Conservation (phyloP, 2,888 invertebrate genomes). For the Aleiodes leptofemur region DNA sequence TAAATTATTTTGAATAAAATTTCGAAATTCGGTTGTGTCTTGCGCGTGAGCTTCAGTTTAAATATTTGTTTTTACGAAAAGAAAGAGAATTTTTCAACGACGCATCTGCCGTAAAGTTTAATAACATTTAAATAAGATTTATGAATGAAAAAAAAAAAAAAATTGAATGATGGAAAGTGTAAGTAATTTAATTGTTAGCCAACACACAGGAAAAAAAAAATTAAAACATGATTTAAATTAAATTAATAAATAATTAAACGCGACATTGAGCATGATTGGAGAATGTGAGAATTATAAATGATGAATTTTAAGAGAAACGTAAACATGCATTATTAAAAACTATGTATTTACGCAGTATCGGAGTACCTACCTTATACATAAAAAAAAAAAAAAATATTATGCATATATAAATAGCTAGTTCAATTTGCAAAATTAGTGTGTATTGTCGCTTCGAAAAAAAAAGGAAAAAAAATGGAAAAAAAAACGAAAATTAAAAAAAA, state of each 20-base stretch:
- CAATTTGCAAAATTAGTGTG: slow-evolving; percentile 74
- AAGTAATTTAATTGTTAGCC: slow-evolving; percentile 19
- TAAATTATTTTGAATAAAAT: background rate
- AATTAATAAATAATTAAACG: slow-evolving; percentile 40
- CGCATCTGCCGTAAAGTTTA: slow-evolving; percentile 43
- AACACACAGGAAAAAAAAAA: background rate
- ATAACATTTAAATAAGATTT: background rate
- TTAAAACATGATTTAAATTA: slow-evolving; percentile 34
- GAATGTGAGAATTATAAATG: slow-evolving; percentile 38
- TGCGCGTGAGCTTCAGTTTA: slow-evolving; percentile 48
- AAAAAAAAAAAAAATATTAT: slow-evolving; percentile 56
- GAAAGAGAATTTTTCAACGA: slow-evolving; percentile 30
- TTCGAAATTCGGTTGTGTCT: slow-evolving; percentile 39
- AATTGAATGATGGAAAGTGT: slow-evolving; percentile 10
- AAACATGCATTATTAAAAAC: slow-evolving; percentile 65
- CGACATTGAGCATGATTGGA: slow-evolving; percentile 40
- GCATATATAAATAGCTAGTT: slow-evolving; percentile 70
- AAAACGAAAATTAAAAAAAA: slow-evolving; percentile 62
- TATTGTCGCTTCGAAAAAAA: slow-evolving; percentile 72
- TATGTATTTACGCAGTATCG: slow-evolving; percentile 66
- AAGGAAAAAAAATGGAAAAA: slow-evolving; percentile 43
- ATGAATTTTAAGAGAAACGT: slow-evolving; percentile 54
- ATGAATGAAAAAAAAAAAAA: background rate
- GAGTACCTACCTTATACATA: slow-evolving; percentile 71
- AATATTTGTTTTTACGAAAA: slow-evolving; percentile 28